Percentiles rank a stretch among this genome's conserved stretches.
Conservation (phyloP, 2,113 vertebrate species). For the Tichodroma muraria region DNA sequence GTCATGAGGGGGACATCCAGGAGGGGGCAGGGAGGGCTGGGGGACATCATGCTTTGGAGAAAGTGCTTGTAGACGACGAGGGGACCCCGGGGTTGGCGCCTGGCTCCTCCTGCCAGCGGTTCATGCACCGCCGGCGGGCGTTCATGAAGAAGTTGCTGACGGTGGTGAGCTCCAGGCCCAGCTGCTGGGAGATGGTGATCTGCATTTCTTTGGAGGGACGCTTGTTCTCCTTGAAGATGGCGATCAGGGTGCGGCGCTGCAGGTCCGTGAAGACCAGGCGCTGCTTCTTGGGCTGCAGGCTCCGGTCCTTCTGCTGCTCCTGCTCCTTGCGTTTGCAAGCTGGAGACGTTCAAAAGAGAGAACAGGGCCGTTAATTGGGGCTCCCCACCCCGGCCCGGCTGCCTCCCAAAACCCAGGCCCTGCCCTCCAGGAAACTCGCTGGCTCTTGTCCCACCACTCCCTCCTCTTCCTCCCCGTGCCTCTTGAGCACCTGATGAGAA, state of each 20-base stretch:
- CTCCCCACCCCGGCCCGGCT: background rate
- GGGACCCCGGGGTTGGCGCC: constrained; percentile 81
- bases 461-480: background rate
- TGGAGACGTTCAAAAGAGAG: constrained; percentile 52
- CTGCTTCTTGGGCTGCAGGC: constrained; percentile 93
- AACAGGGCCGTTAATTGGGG: background rate
- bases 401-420: background rate
- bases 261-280: constrained; percentile 98
- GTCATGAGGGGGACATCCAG: background rate
- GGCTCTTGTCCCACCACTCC: background rate
- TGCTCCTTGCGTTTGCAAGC: constrained; percentile 98
- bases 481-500: background rate
- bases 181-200: constrained; percentile 97
- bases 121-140: constrained; percentile 93
- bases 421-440: background rate
- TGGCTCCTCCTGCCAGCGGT: constrained; percentile 94
- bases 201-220: constrained; percentile 98
- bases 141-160: constrained; percentile 99
- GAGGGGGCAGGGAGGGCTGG: background rate
- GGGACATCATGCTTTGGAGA: constrained; percentile 91
- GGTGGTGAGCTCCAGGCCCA: constrained; percentile 95
- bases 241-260: constrained; percentile 95
- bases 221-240: constrained; percentile 99
- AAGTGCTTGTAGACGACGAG: constrained; percentile 86
- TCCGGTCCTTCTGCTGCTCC: constrained; percentile 95